Evolutionary conservation across 2,888 invertebrate species (phyloP).

Genomic region (Barypeithes pellucidus): DNA sequence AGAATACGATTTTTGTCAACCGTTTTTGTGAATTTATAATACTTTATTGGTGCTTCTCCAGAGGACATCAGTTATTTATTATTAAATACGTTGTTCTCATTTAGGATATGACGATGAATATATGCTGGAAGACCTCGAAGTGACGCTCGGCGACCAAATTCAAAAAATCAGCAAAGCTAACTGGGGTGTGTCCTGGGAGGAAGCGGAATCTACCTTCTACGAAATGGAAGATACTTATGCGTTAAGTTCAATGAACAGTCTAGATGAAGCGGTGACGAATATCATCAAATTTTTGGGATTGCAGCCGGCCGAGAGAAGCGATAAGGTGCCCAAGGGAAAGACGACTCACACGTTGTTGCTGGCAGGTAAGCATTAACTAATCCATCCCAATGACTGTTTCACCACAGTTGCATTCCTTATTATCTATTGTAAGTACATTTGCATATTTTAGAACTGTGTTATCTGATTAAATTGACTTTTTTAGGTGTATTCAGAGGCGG

Average conservation of each 20-base stretch:
- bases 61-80: too few relatives aligned
- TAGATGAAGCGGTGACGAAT: slow-evolving; percentile 89
- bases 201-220: slow-evolving; percentile 74
- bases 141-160: slow-evolving; percentile 89
- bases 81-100: too few relatives aligned
- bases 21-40: too few relatives aligned
- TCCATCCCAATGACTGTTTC: too few relatives aligned
- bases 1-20: too few relatives aligned
- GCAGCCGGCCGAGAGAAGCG: slow-evolving; percentile 88
- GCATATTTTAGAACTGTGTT: too few relatives aligned
- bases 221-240: slow-evolving; percentile 96
- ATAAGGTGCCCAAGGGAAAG: slow-evolving; percentile 87
- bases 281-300: slow-evolving; percentile 88
- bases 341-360: slow-evolving; percentile 86
- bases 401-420: too few relatives aligned
- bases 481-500: slow-evolving; percentile 91
- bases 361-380: slow-evolving; percentile 77
- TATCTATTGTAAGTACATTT: too few relatives aligned
- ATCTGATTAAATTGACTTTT: too few relatives aligned
- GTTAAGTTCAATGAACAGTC: slow-evolving; percentile 82
- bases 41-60: too few relatives aligned
- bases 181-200: slow-evolving; percentile 81
- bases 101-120: slow-evolving; percentile 95
- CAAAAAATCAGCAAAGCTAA: slow-evolving; percentile 84
- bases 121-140: slow-evolving; percentile 93